A percentile compares a stretch with the other conserved stretches of the same genome.
Conservation (phyloP, 1,140 invertebrate genomes). For the Heliothis virescens region DNA sequence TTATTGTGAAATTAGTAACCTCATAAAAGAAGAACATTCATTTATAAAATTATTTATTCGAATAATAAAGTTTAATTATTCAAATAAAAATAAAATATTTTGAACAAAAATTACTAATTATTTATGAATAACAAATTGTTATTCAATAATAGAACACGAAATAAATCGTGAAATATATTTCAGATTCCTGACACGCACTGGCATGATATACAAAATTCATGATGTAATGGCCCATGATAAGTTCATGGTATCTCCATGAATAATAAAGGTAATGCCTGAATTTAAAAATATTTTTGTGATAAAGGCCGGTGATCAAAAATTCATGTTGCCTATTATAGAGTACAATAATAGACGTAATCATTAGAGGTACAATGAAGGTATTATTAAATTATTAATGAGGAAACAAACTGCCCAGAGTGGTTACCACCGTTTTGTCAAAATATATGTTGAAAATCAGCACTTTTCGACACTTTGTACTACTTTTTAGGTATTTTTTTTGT, state of each 20-base stretch:
- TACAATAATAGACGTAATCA: neutral
- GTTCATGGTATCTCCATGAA: constrained; percentile 6
- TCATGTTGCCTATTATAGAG: neutral
- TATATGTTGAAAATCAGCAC: too few species aligned
- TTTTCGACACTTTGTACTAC: too few species aligned
- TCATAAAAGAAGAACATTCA: too few species aligned
- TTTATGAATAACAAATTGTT: neutral
- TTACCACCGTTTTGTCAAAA: too few species aligned
- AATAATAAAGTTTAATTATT: too few species aligned
- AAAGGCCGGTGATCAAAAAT: neutral
- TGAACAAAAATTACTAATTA: neutral
- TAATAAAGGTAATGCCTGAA: constrained; percentile 11
- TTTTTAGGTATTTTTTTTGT: too few species aligned
- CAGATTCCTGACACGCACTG: neutral
- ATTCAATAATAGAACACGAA: neutral
- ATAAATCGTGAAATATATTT: neutral
- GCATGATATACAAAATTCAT: constrained; percentile 29
- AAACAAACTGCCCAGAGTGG: too few species aligned
- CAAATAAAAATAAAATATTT: too few species aligned
- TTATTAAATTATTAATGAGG: too few species aligned
- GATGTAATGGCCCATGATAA: constrained; percentile 13
- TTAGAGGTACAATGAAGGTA: too few species aligned
- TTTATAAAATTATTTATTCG: too few species aligned
- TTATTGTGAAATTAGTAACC: too few species aligned
- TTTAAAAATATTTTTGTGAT: neutral